phyloP scores from a whole-genome alignment of 2,113 vertebrate genomes.

The Urocitellus parryii region DNA sequence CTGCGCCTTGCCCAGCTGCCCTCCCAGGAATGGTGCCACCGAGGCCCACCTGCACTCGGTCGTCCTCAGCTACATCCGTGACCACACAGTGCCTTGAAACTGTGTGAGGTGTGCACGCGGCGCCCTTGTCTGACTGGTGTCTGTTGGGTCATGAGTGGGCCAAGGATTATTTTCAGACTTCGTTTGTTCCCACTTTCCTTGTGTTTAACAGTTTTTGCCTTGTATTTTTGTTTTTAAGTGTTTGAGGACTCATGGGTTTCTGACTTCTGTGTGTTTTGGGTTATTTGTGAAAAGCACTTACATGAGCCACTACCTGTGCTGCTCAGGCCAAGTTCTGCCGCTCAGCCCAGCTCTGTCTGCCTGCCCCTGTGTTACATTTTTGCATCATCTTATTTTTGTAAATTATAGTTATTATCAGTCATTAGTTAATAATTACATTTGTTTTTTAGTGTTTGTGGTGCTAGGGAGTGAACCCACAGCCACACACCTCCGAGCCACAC shows the following conservation, averaged over 20 bases:
- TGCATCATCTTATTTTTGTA: neutral
- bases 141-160: neutral
- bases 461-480: neutral
- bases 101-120: no score
- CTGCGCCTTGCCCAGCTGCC: no score
- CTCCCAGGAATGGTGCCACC: neutral
- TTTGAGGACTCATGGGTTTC: neutral
- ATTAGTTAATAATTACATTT: neutral
- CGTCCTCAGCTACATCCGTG: fast-evolving
- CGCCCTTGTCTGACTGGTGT: no score
- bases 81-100: no score
- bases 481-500: no score
- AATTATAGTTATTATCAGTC: neutral
- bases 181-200: neutral
- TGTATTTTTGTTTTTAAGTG: neutral
- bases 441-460: neutral
- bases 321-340: no score
- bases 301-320: neutral
- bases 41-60: no score
- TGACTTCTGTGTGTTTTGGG: neutral
- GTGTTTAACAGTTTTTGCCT: neutral
- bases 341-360: neutral
- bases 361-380: neutral
- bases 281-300: neutral
- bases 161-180: neutral